Evolutionary conservation across 2,113 vertebrate genomes (phyloP).

Genomic region (Todiramphus saurophagus): DNA sequence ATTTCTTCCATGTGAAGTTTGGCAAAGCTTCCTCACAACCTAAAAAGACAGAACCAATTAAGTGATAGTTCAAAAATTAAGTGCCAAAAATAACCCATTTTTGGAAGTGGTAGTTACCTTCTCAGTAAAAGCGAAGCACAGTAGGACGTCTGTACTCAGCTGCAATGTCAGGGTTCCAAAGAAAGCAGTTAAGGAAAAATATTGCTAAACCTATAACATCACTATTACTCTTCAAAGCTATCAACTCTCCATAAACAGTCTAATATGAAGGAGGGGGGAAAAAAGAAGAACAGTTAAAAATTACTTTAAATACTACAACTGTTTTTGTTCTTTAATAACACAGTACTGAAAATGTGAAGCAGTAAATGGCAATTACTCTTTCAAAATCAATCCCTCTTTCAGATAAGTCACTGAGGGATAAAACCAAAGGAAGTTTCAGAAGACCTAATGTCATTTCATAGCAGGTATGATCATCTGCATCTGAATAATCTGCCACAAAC

Average conservation of each 20-base stretch:
- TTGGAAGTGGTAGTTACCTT: constrained; percentile 76
- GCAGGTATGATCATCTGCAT: neutral
- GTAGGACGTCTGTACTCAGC: constrained; percentile 85
- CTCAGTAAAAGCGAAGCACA: constrained; percentile 90
- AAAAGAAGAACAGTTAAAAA: neutral
- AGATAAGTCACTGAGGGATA: neutral
- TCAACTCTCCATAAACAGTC: constrained; percentile 91
- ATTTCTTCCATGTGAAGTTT: constrained; percentile 92
- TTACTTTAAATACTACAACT: neutral
- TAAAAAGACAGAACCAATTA: constrained; percentile 25
- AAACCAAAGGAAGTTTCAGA: neutral
- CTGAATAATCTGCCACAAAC: neutral
- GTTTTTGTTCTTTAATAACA: neutral
- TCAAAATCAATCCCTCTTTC: neutral
- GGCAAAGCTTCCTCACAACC: constrained; percentile 94
- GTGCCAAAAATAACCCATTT: neutral
- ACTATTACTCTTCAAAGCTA: constrained; percentile 89
- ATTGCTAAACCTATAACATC: constrained; percentile 86
- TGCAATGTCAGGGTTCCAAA: constrained; percentile 95
- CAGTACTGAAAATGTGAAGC: neutral
- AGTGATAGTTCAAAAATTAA: neutral
- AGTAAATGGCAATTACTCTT: neutral
- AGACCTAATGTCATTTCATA: neutral
- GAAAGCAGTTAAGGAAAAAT: constrained; percentile 90
- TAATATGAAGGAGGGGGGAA: constrained; percentile 7